phyloP scores from a whole-genome alignment of 2,888 invertebrate genomes.

The Laothoe populi region DNA sequence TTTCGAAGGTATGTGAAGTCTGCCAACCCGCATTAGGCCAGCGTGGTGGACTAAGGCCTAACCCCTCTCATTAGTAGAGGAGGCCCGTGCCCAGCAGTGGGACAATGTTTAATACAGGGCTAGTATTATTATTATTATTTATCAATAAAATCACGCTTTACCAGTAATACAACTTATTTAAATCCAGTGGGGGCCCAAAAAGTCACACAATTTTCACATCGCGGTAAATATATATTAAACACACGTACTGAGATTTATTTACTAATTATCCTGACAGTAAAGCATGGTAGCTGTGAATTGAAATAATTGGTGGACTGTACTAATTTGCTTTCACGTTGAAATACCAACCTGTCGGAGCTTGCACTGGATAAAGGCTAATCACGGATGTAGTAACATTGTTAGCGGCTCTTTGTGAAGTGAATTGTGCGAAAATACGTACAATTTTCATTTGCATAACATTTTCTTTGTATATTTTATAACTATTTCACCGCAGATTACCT shows the following conservation, averaged over 20 bases:
- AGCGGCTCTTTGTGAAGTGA: not conserved
- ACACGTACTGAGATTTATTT: not conserved
- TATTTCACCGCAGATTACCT: too few species aligned
- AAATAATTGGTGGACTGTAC: slow-evolving; percentile 11
- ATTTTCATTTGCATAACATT: not conserved
- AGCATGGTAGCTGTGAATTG: slow-evolving; percentile 13
- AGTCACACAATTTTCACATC: not conserved
- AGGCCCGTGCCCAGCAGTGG: too few species aligned
- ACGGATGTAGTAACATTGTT: slow-evolving; percentile 23
- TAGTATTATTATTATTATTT: too few species aligned
- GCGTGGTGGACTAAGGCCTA: too few species aligned
- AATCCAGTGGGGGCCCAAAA: too few species aligned
- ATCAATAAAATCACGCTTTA: too few species aligned
- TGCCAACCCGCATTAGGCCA: too few species aligned
- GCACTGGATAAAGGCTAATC: slow-evolving; percentile 20
- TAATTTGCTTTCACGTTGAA: slow-evolving; percentile 8
- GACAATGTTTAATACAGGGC: too few species aligned
- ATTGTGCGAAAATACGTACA: not conserved
- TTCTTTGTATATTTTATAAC: too few species aligned
- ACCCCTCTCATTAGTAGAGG: too few species aligned
- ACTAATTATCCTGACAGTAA: slow-evolving; percentile 1
- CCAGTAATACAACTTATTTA: too few species aligned
- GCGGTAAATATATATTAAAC: not conserved
- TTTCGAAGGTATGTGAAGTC: too few species aligned
- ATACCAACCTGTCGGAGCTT: not conserved